Evolutionary conservation across 1,140 invertebrate genomes (phyloP), one percentile per base, ranked within the genome.

Genomic region (Lordiphosa mommai): DNA sequence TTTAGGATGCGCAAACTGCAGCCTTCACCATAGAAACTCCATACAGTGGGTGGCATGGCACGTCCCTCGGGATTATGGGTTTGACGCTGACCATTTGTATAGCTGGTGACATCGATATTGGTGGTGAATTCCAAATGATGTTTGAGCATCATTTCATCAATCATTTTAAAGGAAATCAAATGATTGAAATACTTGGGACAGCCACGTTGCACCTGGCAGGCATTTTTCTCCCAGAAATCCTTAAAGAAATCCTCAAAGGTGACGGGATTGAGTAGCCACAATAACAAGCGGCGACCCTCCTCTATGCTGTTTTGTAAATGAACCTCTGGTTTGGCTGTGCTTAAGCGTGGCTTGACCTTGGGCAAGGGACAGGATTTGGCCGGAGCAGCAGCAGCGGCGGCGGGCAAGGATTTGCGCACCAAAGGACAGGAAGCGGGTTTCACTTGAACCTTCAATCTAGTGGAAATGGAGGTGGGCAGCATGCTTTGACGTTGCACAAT

Each of bases 1-100:
- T 99, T 99, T 7, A 99, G 89, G 66, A 99, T 90, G 49, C 98
- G 92, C 12, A 99, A 90, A 61, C 96, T 98, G 87, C 96, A 98
- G 0, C 96, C 96, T 86, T 96, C 95, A 56, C 92, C 89, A 88
- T 96, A 99, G 89, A 93, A 96, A 89, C 97, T 96, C 97, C 97
- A 98, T 0, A 99, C 94, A 10, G 95, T 90, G 48, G 94, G 92
- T 3, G 97, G 92, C 71, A 93, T 61, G 14, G 90, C 90, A 41
- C 92, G 91, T 43, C 96, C 96, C 53, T 91, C 91, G n/a, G 94
- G 95, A 90, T 98, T 98, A 64, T 95, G 93, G 2, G 96, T 98
- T 89, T 97, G 92, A 71, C 96, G 92, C 49, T 92, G 86, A 3
- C 87, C 95, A 90, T 97, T 91, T 23, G 90, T 87, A 88, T 97